Percentiles rank a stretch among this genome's conserved stretches.
These are phyloP conservation scores for Penaeus japonicus DNA, from an alignment of 1,140 invertebrate genomes.

Conservation along the genomic window DNA sequence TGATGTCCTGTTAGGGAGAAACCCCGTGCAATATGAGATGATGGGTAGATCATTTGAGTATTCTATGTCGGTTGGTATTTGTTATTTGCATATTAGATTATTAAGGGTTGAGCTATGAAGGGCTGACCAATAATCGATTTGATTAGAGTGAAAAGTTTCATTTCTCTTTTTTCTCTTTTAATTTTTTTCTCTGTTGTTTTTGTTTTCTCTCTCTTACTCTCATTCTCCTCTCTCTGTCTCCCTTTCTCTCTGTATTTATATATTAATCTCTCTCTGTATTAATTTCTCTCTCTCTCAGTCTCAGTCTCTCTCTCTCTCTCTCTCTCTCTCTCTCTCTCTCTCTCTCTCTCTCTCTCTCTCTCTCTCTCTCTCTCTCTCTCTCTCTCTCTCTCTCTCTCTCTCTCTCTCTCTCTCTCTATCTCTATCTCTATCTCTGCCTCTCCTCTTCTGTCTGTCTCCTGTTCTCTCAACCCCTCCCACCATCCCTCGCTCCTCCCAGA, in stretches of 20 bases:
- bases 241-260: neutral
- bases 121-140: too few relatives aligned
- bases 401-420: slow-evolving; percentile 2
- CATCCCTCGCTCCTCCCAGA: neutral
- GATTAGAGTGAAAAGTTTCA: neutral
- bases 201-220: neutral
- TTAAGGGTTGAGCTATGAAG: too few relatives aligned
- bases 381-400: slow-evolving; percentile 15
- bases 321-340: neutral
- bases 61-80: too few relatives aligned
- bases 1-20: too few relatives aligned
- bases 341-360: slow-evolving; percentile 15
- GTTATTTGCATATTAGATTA: too few relatives aligned
- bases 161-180: neutral
- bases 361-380: slow-evolving; percentile 6
- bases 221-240: neutral
- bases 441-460: neutral
- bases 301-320: neutral
- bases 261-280: neutral
- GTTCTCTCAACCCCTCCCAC: neutral
- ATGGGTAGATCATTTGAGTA: too few relatives aligned
- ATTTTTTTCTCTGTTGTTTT: neutral
- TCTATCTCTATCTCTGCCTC: neutral
- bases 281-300: neutral
- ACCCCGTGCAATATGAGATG: too few relatives aligned